Evolutionary conservation across 2,888 invertebrate species (phyloP).

Genomic region (Tachina fera): DNA sequence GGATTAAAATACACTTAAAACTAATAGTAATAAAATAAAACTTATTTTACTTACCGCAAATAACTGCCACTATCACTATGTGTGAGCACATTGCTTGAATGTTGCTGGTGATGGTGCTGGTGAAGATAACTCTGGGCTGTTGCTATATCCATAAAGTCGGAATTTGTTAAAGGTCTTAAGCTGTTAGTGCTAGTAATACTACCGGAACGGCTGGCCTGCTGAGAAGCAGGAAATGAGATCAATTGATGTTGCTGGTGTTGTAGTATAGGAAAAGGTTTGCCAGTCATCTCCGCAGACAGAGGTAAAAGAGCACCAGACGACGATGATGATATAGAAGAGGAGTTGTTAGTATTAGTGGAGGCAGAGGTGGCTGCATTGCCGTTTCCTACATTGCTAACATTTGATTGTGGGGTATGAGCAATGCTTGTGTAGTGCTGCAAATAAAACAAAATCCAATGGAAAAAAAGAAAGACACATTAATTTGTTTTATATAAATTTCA

Average conservation of each 20-base stretch:
- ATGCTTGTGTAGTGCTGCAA: conserved; percentile 91
- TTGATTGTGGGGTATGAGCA: conserved; percentile 94
- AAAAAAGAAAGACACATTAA: conserved; percentile 64
- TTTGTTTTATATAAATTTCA: conserved; percentile 68
- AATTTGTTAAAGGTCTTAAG: conserved; percentile 70
- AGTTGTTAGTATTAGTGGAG: conserved; percentile 49
- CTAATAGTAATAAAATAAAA: not conserved
- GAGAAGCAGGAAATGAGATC: conserved; percentile 81
- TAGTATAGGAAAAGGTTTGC: conserved; percentile 75
- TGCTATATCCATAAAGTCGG: conserved; percentile 64
- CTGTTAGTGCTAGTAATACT: conserved; percentile 79
- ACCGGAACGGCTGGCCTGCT: conserved; percentile 77
- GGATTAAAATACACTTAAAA: not conserved
- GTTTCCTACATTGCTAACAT: conserved; percentile 84
- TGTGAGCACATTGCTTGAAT: conserved; percentile 76
- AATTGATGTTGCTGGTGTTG: conserved; percentile 78
- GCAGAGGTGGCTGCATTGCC: conserved; percentile 71
- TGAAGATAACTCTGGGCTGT: conserved; percentile 72
- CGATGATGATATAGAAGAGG: conserved; percentile 60
- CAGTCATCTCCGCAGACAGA: conserved; percentile 75
- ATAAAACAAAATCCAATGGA: conserved; percentile 85
- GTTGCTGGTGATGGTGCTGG: conserved; percentile 72
- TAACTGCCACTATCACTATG: conserved; percentile 72
- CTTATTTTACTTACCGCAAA: conserved; percentile 65
- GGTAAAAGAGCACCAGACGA: conserved; percentile 74